These are phyloP conservation scores for Mus pahari DNA, from an alignment of 2,113 vertebrate genomes.

Conservation along the genomic window DNA sequence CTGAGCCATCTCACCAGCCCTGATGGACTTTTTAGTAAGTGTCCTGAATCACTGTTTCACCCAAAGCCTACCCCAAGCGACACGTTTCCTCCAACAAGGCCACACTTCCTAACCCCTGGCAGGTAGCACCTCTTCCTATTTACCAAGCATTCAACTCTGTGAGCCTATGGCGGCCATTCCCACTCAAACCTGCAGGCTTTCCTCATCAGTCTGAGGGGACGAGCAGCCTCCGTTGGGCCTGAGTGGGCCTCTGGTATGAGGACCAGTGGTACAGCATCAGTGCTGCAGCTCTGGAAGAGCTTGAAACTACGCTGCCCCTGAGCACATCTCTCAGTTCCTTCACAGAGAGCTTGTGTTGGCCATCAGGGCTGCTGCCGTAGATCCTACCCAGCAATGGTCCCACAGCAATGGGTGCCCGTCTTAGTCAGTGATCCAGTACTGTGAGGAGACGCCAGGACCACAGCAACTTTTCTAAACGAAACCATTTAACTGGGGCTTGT, in stretches of 20 bases:
- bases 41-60: neutral
- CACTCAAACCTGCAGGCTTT: neutral
- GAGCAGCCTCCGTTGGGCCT: neutral
- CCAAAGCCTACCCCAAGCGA: no score
- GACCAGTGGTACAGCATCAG: neutral
- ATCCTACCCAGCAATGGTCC: neutral
- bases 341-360: neutral
- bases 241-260: neutral
- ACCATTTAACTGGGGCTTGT: neutral
- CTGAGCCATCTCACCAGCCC: no score
- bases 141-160: no score
- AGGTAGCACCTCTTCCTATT: no score
- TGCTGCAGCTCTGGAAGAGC: neutral
- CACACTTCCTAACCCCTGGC: no score
- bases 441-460: neutral
- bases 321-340: neutral
- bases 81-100: no score
- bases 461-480: neutral
- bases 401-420: neutral
- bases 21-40: neutral
- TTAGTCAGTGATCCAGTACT: neutral
- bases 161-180: no score
- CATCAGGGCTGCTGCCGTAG: neutral
- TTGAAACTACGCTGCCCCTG: accelerated
- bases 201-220: neutral